phyloP scores from a whole-genome alignment of 2,113 vertebrate species.

The Vulpes lagopus region DNA sequence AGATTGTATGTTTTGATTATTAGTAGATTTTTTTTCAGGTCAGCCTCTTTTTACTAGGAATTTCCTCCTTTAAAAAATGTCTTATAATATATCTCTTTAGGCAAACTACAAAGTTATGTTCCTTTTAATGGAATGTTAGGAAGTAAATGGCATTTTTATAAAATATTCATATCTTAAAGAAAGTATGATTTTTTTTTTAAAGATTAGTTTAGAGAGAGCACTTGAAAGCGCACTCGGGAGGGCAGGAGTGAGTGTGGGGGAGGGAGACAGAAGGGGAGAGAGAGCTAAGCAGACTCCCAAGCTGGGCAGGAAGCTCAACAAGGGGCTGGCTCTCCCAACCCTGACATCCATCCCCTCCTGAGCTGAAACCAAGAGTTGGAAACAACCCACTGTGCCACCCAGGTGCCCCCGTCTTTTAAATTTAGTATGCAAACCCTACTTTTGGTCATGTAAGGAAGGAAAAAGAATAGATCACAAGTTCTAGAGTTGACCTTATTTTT shows the following conservation, averaged over 20 bases:
- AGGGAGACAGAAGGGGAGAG: too few relatives aligned
- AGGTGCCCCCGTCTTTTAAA: neutral
- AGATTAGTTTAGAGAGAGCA: neutral
- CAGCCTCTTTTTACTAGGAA: slow-evolving; percentile 25
- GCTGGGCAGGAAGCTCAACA: too few relatives aligned
- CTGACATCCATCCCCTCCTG: too few relatives aligned
- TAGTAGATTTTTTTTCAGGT: slow-evolving; percentile 36
- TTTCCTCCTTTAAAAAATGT: neutral
- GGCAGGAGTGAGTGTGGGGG: too few relatives aligned
- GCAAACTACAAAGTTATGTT: neutral
- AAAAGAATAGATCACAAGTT: neutral
- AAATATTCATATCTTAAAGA: slow-evolving; percentile 22
- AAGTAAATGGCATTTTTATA: neutral
- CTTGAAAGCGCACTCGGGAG: too few relatives aligned
- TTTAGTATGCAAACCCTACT: neutral
- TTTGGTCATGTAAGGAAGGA: neutral
- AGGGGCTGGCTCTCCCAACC: too few relatives aligned
- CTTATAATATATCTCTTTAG: neutral
- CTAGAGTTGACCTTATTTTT: slow-evolving; percentile 47
- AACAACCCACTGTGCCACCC: neutral
- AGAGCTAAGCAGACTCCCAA: too few relatives aligned
- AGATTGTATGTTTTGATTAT: slow-evolving; percentile 30
- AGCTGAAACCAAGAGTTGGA: neutral
- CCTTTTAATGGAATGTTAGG: slow-evolving; percentile 45
- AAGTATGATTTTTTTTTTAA: neutral